These are phyloP conservation scores for Cecropterus lyciades DNA, from an alignment of 1,140 invertebrate species.

Conservation along the genomic window DNA sequence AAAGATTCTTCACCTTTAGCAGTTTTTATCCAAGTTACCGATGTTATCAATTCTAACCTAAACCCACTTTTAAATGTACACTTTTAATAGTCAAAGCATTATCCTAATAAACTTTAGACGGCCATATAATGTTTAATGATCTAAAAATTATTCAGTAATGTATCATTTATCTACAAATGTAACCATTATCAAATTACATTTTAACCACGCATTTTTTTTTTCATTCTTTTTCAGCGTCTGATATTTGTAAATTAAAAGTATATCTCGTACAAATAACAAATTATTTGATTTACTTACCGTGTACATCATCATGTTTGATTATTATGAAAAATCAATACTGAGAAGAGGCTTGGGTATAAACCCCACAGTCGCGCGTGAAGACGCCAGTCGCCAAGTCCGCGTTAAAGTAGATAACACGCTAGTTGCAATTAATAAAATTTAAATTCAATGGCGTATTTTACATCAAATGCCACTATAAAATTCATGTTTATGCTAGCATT, in stretches of 20 bases:
- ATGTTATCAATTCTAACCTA: neutral
- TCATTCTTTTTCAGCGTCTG: neutral
- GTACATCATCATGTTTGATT: conserved; percentile 73
- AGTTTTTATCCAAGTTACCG: neutral
- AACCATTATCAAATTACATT: too few relatives aligned
- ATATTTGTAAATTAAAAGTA: neutral
- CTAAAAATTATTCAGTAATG: too few relatives aligned
- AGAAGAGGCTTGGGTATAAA: conserved; percentile 39
- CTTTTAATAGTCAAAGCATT: neutral
- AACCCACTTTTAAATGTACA: neutral
- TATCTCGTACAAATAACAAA: neutral
- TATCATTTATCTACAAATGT: too few relatives aligned
- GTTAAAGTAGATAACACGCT: neutral
- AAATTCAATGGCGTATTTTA: neutral
- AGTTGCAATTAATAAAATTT: neutral
- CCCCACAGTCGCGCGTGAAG: conserved; percentile 29
- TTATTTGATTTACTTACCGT: conserved; percentile 57
- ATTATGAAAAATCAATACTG: conserved; percentile 56
- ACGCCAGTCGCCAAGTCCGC: neutral
- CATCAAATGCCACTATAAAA: neutral
- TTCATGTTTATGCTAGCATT: neutral
- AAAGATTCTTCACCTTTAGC: neutral
- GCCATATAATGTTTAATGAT: neutral
- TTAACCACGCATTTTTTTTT: too few relatives aligned
- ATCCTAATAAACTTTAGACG: neutral